Percentiles rank a stretch among this genome's conserved stretches.
Conservation (phyloP, 2,797 vertebrate species). For the Leptodactylus fallax region DNA sequence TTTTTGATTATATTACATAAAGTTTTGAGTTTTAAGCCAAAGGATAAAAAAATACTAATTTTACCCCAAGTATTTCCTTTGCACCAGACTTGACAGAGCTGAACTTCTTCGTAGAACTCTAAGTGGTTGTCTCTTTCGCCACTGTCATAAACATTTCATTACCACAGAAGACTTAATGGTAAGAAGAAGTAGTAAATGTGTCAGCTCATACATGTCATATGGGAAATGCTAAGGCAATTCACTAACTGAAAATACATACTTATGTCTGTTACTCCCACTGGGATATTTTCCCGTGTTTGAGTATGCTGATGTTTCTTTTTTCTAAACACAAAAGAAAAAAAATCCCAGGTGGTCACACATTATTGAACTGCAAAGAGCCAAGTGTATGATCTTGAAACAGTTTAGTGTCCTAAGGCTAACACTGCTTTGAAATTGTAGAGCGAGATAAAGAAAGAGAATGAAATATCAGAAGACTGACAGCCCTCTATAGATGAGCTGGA, state of each 20-base stretch:
- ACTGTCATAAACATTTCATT: constrained; percentile 49
- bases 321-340: constrained; percentile 4
- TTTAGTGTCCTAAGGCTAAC: constrained; percentile 42
- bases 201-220: constrained; percentile 36
- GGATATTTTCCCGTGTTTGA: constrained; percentile 9
- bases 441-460: constrained; percentile 21
- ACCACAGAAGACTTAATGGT: constrained; percentile 36
- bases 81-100: too few relatives aligned
- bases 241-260: constrained; percentile 47
- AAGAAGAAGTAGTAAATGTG: constrained; percentile 20
- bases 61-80: neutral
- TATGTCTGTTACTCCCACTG: constrained; percentile 20
- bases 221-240: constrained; percentile 31
- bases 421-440: constrained; percentile 30
- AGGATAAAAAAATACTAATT: neutral
- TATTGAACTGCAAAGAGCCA: constrained; percentile 42
- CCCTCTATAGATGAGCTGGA: neutral
- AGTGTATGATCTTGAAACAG: constrained; percentile 46
- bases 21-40: neutral
- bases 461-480: constrained; percentile 15
- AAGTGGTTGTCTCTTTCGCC: constrained; percentile 33
- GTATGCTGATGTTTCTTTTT: neutral
- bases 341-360: constrained; percentile 45
- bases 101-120: constrained; percentile 21
- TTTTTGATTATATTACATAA: neutral